Percentiles rank a stretch among this genome's conserved stretches.
Conservation (phyloP, 2,888 invertebrate species). For the Zonitis immaculata region DNA sequence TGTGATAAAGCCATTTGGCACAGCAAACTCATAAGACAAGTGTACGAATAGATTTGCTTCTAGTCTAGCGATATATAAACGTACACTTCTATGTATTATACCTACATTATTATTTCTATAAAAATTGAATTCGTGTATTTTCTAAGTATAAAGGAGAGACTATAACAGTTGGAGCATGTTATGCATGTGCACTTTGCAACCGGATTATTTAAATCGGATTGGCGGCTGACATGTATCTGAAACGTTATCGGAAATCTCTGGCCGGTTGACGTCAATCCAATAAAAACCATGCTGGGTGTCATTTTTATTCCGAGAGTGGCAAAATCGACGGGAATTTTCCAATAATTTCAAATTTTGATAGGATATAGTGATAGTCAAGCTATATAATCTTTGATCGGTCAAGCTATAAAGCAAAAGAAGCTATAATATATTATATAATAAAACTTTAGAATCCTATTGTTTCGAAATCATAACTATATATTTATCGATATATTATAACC, state of each 20-base stretch:
- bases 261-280: slow-evolving; percentile 11
- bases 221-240: slow-evolving; percentile 18
- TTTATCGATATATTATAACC: slow-evolving; percentile 27
- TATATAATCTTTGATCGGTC: slow-evolving; percentile 14
- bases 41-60: neutral
- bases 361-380: too few species aligned
- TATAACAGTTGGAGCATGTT: too few species aligned
- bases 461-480: slow-evolving; percentile 24
- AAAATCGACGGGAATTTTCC: too few species aligned
- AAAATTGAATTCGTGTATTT: slow-evolving; percentile 4
- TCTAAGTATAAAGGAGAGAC: too few species aligned
- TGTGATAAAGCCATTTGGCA: neutral
- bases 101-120: too few species aligned
- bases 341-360: too few species aligned
- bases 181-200: slow-evolving; percentile 21
- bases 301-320: too few species aligned
- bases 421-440: slow-evolving; percentile 14
- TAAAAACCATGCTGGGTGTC: too few species aligned
- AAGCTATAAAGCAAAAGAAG: slow-evolving; percentile 17
- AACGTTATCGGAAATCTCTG: slow-evolving; percentile 6
- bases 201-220: slow-evolving; percentile 23
- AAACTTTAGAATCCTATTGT: slow-evolving; percentile 22
- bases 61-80: neutral
- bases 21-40: neutral
- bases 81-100: neutral